Evolutionary conservation across 2,888 invertebrate genomes (phyloP).

Genomic region (Pyrochroa serraticornis): DNA sequence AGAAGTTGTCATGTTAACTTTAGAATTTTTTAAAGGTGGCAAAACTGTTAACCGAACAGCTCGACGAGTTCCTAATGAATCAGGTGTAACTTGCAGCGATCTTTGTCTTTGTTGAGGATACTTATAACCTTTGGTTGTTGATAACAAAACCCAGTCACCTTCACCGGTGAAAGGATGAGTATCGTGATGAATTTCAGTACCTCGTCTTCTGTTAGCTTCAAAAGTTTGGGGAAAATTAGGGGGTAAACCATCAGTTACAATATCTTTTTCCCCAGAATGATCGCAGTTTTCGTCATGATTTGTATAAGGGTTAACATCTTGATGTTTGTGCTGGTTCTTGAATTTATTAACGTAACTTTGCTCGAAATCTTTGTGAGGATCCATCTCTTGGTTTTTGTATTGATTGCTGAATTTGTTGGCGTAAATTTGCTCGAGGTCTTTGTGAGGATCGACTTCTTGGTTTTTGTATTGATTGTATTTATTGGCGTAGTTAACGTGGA

Average conservation of each 20-base stretch:
- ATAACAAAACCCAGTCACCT: slow-evolving; percentile 79
- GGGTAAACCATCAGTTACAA: slow-evolving; percentile 64
- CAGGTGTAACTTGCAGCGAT: slow-evolving; percentile 45
- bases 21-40: slow-evolving; percentile 68
- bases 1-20: slow-evolving; percentile 69
- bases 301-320: too few species aligned
- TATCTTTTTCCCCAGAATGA: slow-evolving; percentile 39
- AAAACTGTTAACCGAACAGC: slow-evolving; percentile 70
- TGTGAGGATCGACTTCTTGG: slow-evolving; percentile 32
- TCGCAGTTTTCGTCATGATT: slow-evolving; percentile 15
- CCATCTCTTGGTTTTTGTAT: slow-evolving; percentile 37
- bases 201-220: slow-evolving; percentile 41
- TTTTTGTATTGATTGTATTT: slow-evolving; percentile 32
- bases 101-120: slow-evolving; percentile 55
- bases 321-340: background rate
- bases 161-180: slow-evolving; percentile 70
- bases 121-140: slow-evolving; percentile 78
- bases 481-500: slow-evolving; percentile 37
- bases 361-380: slow-evolving; percentile 12
- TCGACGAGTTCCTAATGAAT: slow-evolving; percentile 46
- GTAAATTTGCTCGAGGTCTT: slow-evolving; percentile 10
- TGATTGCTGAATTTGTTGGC: slow-evolving; percentile 19
- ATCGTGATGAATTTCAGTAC: slow-evolving; percentile 58
- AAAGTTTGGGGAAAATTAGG: slow-evolving; percentile 59
- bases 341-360: slow-evolving; percentile 9